A percentile compares a stretch with the other conserved stretches of the same genome.
These are phyloP conservation scores for Aphelenchoides fujianensis DNA, from an alignment of 1,140 invertebrate genomes.

Conservation along the genomic window DNA sequence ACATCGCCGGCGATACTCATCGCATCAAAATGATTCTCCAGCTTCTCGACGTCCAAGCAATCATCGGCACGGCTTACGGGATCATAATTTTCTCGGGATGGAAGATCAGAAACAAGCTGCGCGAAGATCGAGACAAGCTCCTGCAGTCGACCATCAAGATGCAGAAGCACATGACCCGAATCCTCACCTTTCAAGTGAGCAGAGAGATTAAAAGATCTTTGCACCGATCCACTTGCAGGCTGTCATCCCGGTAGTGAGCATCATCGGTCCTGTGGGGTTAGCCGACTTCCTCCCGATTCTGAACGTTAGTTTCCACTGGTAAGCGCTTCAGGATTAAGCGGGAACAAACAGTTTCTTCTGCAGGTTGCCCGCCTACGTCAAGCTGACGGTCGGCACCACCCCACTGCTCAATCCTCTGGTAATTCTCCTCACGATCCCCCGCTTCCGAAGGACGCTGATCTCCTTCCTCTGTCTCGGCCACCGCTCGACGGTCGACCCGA, in stretches of 20 bases:
- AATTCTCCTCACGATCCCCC: not conserved
- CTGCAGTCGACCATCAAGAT: not conserved
- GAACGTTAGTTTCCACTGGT: not conserved
- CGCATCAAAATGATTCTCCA: not conserved
- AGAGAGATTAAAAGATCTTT: not conserved
- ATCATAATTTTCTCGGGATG: not conserved
- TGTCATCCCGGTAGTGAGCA: not conserved
- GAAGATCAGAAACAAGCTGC: not conserved
- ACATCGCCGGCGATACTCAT: not conserved
- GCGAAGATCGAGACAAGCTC: not conserved
- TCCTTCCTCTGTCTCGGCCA: not conserved
- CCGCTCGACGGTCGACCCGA: not conserved
- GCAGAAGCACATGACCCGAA: not conserved
- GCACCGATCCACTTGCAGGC: not conserved
- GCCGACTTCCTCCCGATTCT: not conserved
- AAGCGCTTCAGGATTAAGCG: not conserved
- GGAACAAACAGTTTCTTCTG: too few species aligned
- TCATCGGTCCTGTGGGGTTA: not conserved
- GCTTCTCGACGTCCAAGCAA: not conserved
- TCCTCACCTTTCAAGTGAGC: not conserved
- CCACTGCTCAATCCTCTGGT: not conserved
- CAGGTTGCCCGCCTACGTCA: not conserved
- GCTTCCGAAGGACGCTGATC: not conserved
- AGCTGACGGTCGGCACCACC: not conserved
- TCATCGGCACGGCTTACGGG: not conserved